Evolutionary conservation across 2,113 vertebrate species (phyloP).

Genomic region (Chionis minor): DNA sequence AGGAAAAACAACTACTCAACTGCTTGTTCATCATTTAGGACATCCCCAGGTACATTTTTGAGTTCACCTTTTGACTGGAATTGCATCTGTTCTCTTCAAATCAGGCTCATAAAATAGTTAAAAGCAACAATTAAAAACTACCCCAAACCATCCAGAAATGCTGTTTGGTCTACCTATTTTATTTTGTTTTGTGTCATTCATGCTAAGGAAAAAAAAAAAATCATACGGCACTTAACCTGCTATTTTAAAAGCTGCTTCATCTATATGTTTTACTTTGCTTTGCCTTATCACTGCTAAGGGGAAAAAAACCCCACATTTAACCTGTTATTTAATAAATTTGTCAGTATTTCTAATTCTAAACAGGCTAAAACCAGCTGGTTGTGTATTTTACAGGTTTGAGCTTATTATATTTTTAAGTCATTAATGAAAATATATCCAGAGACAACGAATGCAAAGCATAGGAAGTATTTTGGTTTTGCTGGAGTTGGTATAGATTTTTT

Average conservation of each 20-base stretch:
- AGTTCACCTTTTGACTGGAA: background rate
- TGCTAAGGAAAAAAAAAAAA: background rate
- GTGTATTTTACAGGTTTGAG: background rate
- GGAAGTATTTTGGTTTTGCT: background rate
- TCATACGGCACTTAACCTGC: background rate
- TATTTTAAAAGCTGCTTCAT: background rate
- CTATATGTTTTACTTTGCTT: background rate
- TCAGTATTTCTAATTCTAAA: background rate
- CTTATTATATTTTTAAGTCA: background rate
- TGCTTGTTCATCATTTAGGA: constrained; percentile 93
- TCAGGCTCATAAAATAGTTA: background rate
- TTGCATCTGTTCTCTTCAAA: background rate
- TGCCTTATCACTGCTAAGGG: background rate
- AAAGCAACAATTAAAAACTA: background rate
- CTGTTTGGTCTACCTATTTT: background rate
- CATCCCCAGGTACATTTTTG: constrained; percentile 87
- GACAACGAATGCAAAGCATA: background rate
- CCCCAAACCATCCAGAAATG: background rate
- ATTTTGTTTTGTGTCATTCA: background rate
- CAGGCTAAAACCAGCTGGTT: background rate
- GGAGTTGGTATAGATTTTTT: background rate
- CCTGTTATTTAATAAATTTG: background rate
- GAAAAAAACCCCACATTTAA: background rate
- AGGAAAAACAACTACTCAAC: constrained; percentile 89
- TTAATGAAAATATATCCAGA: background rate